A percentile compares a stretch with the other conserved stretches of the same genome.
Conservation (phyloP, 2,113 vertebrate species). For the Athene noctua region DNA sequence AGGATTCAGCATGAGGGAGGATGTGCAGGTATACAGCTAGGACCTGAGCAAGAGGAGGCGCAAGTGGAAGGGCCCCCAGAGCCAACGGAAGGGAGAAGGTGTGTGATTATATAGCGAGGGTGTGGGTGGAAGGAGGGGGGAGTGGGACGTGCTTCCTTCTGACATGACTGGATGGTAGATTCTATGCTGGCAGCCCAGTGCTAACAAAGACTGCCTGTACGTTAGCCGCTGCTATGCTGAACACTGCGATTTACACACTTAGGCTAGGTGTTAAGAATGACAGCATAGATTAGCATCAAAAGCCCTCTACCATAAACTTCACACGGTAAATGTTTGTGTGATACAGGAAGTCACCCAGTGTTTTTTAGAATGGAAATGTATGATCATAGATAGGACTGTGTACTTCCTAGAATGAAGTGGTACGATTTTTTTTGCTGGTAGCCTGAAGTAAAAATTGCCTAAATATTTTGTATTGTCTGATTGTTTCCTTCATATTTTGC, state of each 20-base stretch:
- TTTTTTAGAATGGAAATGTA: background rate
- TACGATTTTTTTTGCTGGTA: background rate
- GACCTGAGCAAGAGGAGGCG: background rate
- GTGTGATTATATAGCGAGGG: background rate
- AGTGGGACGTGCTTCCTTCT: background rate
- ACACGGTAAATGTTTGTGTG: background rate
- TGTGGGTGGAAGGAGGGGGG: background rate
- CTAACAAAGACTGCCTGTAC: background rate
- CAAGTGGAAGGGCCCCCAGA: background rate
- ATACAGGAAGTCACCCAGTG: rapidly evolving
- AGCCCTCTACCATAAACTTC: background rate
- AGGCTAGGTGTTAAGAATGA: background rate
- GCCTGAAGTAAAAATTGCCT: background rate
- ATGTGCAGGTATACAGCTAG: background rate
- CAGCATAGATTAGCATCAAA: background rate
- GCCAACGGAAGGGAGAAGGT: background rate
- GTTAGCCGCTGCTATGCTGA: background rate
- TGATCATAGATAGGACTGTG: background rate
- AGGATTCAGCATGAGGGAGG: background rate
- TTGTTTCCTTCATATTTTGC: background rate
- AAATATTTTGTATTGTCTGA: background rate
- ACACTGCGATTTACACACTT: background rate
- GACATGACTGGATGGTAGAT: background rate
- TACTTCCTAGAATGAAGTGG: background rate
- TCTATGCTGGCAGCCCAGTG: background rate